A percentile compares a stretch with the other conserved stretches of the same genome.
Conservation (phyloP, 2,888 invertebrate species). For the Noctua janthina region DNA sequence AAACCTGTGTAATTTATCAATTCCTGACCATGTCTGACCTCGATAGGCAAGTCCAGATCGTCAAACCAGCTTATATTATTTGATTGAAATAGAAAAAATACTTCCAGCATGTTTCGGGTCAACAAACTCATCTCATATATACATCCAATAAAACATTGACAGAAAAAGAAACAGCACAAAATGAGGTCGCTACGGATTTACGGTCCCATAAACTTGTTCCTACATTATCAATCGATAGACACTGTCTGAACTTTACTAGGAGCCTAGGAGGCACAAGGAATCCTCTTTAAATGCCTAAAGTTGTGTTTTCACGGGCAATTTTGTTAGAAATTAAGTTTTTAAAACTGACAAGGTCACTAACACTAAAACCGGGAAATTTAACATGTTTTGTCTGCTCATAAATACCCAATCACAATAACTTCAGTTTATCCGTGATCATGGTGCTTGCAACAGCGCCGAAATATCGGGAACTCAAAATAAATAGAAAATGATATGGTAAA, state of each 20-base stretch:
- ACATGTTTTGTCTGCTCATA: too few relatives aligned
- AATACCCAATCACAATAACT: too few relatives aligned
- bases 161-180: slow-evolving; percentile 27
- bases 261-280: neutral
- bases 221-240: slow-evolving; percentile 18
- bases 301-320: neutral
- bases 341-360: too few relatives aligned
- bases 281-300: neutral
- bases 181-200: slow-evolving; percentile 25
- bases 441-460: too few relatives aligned
- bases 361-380: too few relatives aligned
- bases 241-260: slow-evolving; percentile 8
- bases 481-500: too few relatives aligned
- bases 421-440: too few relatives aligned
- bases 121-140: slow-evolving; percentile 8
- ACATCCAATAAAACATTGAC: slow-evolving; percentile 33
- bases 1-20: neutral
- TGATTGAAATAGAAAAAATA: neutral
- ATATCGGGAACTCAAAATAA: too few relatives aligned
- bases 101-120: neutral
- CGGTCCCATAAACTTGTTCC: slow-evolving; percentile 18
- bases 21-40: neutral
- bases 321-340: neutral
- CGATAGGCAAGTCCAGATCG: neutral
- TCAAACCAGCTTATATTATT: neutral